Percentiles rank a stretch among this genome's conserved stretches.
phyloP scores from a whole-genome alignment of 2,113 vertebrate genomes.

The Hippocampus comes region DNA sequence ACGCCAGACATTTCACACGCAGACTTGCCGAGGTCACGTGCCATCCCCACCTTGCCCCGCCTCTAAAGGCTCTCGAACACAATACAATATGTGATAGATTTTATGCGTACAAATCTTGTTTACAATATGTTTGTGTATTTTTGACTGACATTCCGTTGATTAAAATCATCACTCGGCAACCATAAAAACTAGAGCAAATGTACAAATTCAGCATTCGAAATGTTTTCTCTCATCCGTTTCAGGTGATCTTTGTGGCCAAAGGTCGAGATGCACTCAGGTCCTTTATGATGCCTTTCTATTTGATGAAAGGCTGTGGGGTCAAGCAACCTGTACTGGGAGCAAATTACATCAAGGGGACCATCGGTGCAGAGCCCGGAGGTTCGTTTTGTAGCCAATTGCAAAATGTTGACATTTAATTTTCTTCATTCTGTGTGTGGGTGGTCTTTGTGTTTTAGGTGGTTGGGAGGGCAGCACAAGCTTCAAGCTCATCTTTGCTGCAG shows the following conservation, averaged over 20 bases:
- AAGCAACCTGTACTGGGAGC: slow-evolving; percentile 96
- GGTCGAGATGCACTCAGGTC: slow-evolving; percentile 87
- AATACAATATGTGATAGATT: too few relatives aligned
- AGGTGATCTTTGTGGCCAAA: slow-evolving; percentile 95
- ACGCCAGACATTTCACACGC: too few relatives aligned
- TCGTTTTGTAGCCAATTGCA: not conserved
- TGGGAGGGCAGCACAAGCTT: slow-evolving; percentile 89
- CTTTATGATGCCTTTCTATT: slow-evolving; percentile 97
- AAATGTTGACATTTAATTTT: not conserved
- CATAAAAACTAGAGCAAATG: too few relatives aligned
- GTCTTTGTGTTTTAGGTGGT: slow-evolving; percentile 74
- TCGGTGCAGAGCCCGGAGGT: slow-evolving; percentile 90
- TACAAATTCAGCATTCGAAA: not conserved
- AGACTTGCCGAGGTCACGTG: too few relatives aligned
- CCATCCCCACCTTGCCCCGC: too few relatives aligned
- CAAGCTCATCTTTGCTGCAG: slow-evolving; percentile 84
- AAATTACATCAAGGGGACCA: slow-evolving; percentile 89
- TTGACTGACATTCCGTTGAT: too few relatives aligned
- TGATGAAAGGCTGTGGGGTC: slow-evolving; percentile 93
- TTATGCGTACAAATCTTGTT: too few relatives aligned
- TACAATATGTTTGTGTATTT: too few relatives aligned
- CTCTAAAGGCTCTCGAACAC: too few relatives aligned
- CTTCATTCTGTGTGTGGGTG: not conserved
- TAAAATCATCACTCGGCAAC: too few relatives aligned
- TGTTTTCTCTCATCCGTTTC: slow-evolving; percentile 8